Percentiles rank a stretch among this genome's conserved stretches.
phyloP scores from a whole-genome alignment of 2,113 vertebrate species.

The Ailurus styani region DNA sequence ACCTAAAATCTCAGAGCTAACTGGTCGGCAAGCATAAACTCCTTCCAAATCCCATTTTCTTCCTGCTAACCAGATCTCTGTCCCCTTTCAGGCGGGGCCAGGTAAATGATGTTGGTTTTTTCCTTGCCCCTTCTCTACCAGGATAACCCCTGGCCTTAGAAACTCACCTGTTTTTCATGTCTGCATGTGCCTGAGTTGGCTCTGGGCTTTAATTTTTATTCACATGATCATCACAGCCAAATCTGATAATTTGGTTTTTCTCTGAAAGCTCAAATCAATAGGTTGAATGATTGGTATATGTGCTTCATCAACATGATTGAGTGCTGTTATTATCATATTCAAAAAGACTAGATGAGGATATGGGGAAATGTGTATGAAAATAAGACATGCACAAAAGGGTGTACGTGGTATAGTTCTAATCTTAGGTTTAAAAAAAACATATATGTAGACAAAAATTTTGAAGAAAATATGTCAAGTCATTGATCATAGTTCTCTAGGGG shows the following conservation, averaged over 20 bases:
- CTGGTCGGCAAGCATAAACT: background rate
- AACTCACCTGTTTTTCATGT: background rate
- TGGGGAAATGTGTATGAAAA: background rate
- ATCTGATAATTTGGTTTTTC: conserved; percentile 18
- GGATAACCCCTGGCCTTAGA: background rate
- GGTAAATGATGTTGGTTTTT: background rate
- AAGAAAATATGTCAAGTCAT: background rate
- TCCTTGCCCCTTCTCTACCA: background rate
- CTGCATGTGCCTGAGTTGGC: background rate
- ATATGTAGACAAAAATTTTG: background rate
- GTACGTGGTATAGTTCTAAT: background rate
- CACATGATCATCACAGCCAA: background rate
- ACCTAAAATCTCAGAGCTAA: background rate
- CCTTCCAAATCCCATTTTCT: background rate
- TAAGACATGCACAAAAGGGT: background rate
- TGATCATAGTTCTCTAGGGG: background rate
- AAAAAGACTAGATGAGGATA: background rate
- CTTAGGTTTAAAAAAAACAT: background rate
- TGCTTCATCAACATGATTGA: background rate
- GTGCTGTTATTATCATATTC: background rate
- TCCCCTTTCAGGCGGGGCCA: background rate
- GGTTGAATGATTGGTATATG: background rate
- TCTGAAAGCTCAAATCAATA: background rate
- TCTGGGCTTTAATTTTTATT: conserved; percentile 6
- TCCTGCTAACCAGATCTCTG: background rate